Base-by-base conservation (phyloP, 2,888 invertebrate species). In the Lithophane socia region DNA sequence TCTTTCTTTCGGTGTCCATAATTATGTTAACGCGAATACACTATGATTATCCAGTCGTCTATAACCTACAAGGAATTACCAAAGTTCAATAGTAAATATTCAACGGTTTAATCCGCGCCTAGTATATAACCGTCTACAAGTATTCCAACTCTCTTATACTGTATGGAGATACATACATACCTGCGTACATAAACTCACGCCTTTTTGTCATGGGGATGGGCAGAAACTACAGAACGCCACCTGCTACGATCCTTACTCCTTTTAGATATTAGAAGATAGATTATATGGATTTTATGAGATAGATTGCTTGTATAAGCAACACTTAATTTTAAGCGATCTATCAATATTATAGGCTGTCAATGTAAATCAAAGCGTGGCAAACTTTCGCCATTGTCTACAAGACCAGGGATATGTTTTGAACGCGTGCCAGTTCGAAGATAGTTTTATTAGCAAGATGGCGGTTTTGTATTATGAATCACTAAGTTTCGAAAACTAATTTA, bases 391-490 rank as follows among this genome's bases (percentile, higher is more conserved):
- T 77, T 83, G 86, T 85, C 73, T 85, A 63, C 71, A 66, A 29
- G 61, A 69, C 0, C 65, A 21, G 8, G 29, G 54, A 77, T 77
- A 74, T 76, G 67, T 81, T 82, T 86, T 83, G 83, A 83, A 85
- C 83, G 64, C 61, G 83, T 85, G 86, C 86, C 83, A 83, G 69
- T 60, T 78, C 65, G 29, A 61, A 77, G 83, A 77, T 82, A 74
- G 83, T 83, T 83, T 58, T 86, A 77, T 82, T 85, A 85, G 73
- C 44, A 52, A 77, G 67, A 85, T 64, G 42, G 67, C 37, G 72
- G 65, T 52, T 79, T 63, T 56, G 12, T 65, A 16, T 24, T 63
- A 64, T 68, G 73, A 85, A 60, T 74, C 65, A 66, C 42, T 37
- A 16, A 16, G 18, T 52, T 80, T 60, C 54, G 16, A 37, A 72